Conservation (phyloP, 2,888 invertebrate genomes). For the Geophilus truncorum region DNA sequence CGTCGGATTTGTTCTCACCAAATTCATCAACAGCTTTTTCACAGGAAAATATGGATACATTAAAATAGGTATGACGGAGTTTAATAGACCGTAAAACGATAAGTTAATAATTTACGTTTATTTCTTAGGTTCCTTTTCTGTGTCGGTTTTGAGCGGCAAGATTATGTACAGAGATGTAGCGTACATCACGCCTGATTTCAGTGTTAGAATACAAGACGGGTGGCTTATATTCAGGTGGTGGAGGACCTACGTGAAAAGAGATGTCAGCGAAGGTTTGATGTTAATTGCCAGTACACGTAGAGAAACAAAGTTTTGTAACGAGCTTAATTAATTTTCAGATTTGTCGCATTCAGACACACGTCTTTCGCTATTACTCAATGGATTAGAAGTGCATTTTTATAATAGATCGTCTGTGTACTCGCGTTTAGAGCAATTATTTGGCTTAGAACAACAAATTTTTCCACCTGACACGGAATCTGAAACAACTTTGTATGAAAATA, state of each 20-base stretch:
- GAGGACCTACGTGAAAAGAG: constrained; percentile 90
- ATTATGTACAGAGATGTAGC: constrained; percentile 96
- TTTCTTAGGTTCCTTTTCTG: constrained; percentile 83
- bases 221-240: constrained; percentile 98
- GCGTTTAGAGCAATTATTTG: constrained; percentile 80
- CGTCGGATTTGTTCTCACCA: constrained; percentile 81
- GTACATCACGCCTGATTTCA: constrained; percentile 89
- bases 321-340: constrained; percentile 59
- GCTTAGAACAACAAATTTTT: constrained; percentile 71
- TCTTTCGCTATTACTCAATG: constrained; percentile 83
- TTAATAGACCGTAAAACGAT: constrained; percentile 36
- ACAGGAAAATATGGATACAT: constrained; percentile 74
- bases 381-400: constrained; percentile 90
- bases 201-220: constrained; percentile 88
- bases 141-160: constrained; percentile 95
- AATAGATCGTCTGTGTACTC: constrained; percentile 85
- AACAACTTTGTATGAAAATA: neutral
- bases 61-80: constrained; percentile 58
- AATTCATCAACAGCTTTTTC: constrained; percentile 79
- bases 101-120: neutral
- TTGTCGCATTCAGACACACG: constrained; percentile 91
- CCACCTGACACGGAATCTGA: constrained; percentile 37
- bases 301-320: neutral
- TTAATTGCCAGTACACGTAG: neutral
- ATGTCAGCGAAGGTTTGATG: constrained; percentile 78